These are phyloP conservation scores for Ophion ventricosus DNA, from an alignment of 2,888 invertebrate species.

Conservation along the genomic window DNA sequence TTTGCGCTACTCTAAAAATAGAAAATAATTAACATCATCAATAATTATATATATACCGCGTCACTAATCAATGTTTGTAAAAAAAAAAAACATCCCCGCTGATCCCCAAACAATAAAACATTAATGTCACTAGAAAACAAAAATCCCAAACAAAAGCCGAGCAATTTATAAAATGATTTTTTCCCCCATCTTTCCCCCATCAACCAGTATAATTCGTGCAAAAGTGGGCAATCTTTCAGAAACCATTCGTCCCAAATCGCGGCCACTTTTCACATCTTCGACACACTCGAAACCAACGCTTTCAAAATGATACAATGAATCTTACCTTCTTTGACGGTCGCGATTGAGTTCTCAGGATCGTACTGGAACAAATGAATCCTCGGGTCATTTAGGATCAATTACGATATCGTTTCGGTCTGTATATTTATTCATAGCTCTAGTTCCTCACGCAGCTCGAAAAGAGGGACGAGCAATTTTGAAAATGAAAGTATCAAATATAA, in stretches of 20 bases:
- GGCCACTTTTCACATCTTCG: background rate
- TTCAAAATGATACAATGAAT: slow-evolving; percentile 29
- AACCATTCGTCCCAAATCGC: background rate
- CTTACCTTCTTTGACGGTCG: slow-evolving; percentile 95
- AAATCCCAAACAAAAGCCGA: too few species aligned
- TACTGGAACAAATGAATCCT: slow-evolving; percentile 84
- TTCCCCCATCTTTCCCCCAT: background rate
- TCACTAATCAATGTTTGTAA: too few species aligned
- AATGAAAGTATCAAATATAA: slow-evolving; percentile 42
- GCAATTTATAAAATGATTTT: background rate
- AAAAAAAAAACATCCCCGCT: too few species aligned
- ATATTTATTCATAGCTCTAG: slow-evolving; percentile 30
- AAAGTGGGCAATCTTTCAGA: background rate
- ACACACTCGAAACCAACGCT: background rate
- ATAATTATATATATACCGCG: background rate
- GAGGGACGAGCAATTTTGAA: slow-evolving; percentile 26
- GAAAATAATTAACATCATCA: background rate
- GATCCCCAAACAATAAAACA: too few species aligned
- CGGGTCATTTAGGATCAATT: slow-evolving; percentile 53
- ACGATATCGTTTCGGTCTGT: slow-evolving; percentile 30
- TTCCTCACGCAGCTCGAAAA: background rate
- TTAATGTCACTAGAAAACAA: too few species aligned
- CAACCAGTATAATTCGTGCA: background rate
- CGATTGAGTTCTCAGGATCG: slow-evolving; percentile 91
- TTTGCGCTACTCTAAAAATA: background rate